Evolutionary conservation across 2,797 vertebrate species (phyloP).

Genomic region (Amniataba percoides): DNA sequence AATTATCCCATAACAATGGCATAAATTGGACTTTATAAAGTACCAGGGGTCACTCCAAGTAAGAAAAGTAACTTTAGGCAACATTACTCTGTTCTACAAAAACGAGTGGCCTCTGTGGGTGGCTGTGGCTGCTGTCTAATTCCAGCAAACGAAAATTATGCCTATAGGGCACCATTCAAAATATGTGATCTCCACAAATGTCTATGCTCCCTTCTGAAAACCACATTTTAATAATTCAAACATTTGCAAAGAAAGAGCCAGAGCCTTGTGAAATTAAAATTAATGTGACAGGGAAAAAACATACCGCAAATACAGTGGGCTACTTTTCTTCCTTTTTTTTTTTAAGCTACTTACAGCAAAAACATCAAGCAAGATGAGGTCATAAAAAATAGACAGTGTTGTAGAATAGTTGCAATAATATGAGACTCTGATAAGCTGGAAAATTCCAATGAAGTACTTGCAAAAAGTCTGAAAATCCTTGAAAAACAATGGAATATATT

Average conservation of each 20-base stretch:
- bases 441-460: neutral
- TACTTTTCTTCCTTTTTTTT: too few species aligned
- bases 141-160: constrained; percentile 39
- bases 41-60: constrained; percentile 29
- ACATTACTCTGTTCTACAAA: constrained; percentile 15
- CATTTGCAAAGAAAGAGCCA: constrained; percentile 61
- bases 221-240: constrained; percentile 81
- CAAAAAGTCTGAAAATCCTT: neutral
- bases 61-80: constrained; percentile 24
- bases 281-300: constrained; percentile 35
- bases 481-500: neutral
- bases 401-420: neutral
- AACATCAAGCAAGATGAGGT: neutral
- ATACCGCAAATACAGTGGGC: constrained; percentile 1
- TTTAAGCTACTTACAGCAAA: neutral
- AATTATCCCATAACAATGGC: neutral
- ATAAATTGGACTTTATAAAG: constrained; percentile 13
- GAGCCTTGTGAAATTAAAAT: constrained; percentile 59
- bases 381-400: constrained; percentile 1
- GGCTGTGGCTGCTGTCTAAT: constrained; percentile 38
- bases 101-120: constrained; percentile 34
- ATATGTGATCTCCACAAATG: constrained; percentile 65
- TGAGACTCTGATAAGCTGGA: neutral
- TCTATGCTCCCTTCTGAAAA: constrained; percentile 60
- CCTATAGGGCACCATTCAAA: constrained; percentile 70